Evolutionary conservation across 2,888 invertebrate species (phyloP), one percentile per base, ranked within the genome.

Genomic region (Prosapia bicincta): DNA sequence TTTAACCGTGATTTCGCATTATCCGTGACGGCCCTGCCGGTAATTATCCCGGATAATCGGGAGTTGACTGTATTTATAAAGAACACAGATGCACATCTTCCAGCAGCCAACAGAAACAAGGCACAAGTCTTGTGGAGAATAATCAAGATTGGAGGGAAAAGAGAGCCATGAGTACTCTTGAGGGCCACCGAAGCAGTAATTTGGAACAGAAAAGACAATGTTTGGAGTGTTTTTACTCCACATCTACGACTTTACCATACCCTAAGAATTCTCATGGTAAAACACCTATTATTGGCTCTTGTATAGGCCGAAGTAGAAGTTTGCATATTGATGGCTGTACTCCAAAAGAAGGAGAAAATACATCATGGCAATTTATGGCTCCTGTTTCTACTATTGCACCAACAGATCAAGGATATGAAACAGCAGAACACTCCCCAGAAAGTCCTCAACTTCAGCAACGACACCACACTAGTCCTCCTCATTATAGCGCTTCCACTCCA

Each of bases 381-480:
- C 74, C 74, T n/a, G 54, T 69, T 28, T 28, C 73, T 3, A 71
- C 74, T 24, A 66, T 67, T 23, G 71, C 76, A n/a, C 76, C 76
- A 6, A 69, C 69, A 13, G 76, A 76, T 66, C 76, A 74, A 70
- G 76, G 76, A n/a, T 76, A 76, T 26, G 76, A 67, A 15, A 76
- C 76, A 6, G 76, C 76, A 32, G 76, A 76, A 9, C 73, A 74
- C 69, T 76, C 76, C 0, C 76, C 76, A 38, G 76, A 76, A 67
- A 76, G 76, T 38, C 76, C 76, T 25, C 38, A 68, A n/a, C 74
- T 74, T 28, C 71, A 73, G 70, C n/a, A n/a, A n/a, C 69, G 72
- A 13, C 71, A 23, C 0, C 43, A 70, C 2, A 2, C 66, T 13
- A 25, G 68, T 7, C 28, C 69, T 5, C 26, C 71, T 3, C 74